Conservation (phyloP, 2,888 invertebrate genomes). For the Nesidiocoris tenuis region DNA sequence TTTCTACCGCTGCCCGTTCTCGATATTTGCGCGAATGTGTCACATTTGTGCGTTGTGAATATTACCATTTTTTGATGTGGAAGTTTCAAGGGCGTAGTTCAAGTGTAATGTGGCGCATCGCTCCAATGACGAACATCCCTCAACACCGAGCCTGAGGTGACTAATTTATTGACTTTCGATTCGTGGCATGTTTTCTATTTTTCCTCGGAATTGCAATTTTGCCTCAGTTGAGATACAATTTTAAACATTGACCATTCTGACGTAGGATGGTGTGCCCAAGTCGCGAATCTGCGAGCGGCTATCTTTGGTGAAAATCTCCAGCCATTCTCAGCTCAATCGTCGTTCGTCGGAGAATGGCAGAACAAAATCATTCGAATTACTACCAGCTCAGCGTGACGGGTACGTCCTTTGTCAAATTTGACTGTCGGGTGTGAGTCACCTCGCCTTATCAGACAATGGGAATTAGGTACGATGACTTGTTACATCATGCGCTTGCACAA, state of each 20-base stretch:
- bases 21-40: background rate
- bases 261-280: slow-evolving; percentile 8
- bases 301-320: background rate
- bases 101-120: too few relatives aligned
- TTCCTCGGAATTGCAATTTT: background rate
- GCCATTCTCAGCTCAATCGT: background rate
- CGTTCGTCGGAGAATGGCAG: slow-evolving; percentile 44
- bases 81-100: slow-evolving; percentile 18
- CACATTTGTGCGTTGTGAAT: background rate
- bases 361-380: slow-evolving; percentile 56
- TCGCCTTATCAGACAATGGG: background rate
- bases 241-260: background rate
- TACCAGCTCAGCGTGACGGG: slow-evolving; percentile 69
- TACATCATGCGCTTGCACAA: background rate
- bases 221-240: too few relatives aligned
- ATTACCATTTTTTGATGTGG: background rate
- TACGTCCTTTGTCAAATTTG: slow-evolving; percentile 55
- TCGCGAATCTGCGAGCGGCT: background rate
- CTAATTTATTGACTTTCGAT: background rate
- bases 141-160: background rate
- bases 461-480: background rate
- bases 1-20: background rate
- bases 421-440: background rate
- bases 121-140: slow-evolving; percentile 10
- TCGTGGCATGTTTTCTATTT: background rate